Evolutionary conservation across 2,888 invertebrate genomes (phyloP).

Genomic region (Mesodorylaimus sp.): DNA sequence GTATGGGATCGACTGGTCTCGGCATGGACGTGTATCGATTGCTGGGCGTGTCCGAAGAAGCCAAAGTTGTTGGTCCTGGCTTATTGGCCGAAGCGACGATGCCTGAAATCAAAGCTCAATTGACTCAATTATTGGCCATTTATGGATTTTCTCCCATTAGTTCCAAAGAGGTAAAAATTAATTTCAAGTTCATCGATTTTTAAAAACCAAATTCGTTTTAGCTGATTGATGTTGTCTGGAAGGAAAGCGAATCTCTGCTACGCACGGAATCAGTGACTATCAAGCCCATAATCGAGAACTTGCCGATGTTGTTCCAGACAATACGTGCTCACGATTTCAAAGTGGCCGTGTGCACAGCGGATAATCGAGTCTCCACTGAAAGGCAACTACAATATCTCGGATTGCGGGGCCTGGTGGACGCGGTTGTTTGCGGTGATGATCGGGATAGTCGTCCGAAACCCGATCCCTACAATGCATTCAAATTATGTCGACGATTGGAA

Average conservation of each 20-base stretch:
- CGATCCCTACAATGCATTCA: constrained; percentile 32
- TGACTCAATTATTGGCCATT: constrained; percentile 27
- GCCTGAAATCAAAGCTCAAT: constrained; percentile 26
- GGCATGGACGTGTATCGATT: constrained; percentile 30
- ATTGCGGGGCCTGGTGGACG: constrained; percentile 21
- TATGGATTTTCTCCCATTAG: constrained; percentile 26
- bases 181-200: neutral
- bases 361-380: constrained; percentile 24
- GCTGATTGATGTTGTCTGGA: constrained; percentile 25
- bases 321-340: constrained; percentile 31
- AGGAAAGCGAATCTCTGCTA: constrained; percentile 27
- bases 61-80: constrained; percentile 28
- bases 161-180: constrained; percentile 15
- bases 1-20: constrained; percentile 20
- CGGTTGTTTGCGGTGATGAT: constrained; percentile 36
- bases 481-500: constrained; percentile 17
- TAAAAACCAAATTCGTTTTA: constrained; percentile 1
- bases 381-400: constrained; percentile 4
- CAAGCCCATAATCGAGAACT: constrained; percentile 30
- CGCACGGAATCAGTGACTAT: constrained; percentile 20
- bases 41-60: constrained; percentile 30
- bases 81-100: constrained; percentile 32
- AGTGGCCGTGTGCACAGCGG: constrained; percentile 35
- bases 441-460: constrained; percentile 33
- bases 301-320: constrained; percentile 30